Percentiles rank a stretch among this genome's conserved stretches.
These are phyloP conservation scores for Sylvicola cinctus DNA, from an alignment of 2,888 invertebrate species.

Conservation along the genomic window DNA sequence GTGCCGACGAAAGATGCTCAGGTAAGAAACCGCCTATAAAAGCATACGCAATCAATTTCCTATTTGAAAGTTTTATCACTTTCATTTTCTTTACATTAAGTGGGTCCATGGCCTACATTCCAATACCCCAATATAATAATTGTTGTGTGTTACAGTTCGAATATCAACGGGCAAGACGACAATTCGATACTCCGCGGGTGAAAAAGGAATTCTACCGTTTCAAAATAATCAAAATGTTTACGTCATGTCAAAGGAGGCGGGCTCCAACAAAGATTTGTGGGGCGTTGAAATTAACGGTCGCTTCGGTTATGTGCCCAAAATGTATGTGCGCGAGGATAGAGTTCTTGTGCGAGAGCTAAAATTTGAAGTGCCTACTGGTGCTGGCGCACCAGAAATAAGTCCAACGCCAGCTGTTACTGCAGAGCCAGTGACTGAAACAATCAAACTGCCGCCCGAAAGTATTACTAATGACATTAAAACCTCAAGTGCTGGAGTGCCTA, in stretches of 20 bases:
- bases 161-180: conserved; percentile 40
- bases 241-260: conserved; percentile 52
- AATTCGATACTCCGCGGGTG: conserved; percentile 32
- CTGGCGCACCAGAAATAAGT: background rate
- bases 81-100: conserved; percentile 1
- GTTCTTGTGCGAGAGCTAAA: conserved; percentile 22
- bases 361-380: conserved; percentile 27
- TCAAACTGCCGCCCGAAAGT: too few relatives aligned
- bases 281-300: conserved; percentile 45
- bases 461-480: background rate
- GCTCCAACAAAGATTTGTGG: conserved; percentile 37
- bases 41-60: background rate
- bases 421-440: background rate
- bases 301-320: conserved; percentile 41
- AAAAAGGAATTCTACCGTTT: conserved; percentile 38
- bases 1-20: conserved; percentile 48
- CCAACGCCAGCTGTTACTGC: background rate
- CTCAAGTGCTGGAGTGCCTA: conserved; percentile 2
- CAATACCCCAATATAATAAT: conserved; percentile 1
- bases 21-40: conserved; percentile 27
- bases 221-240: conserved; percentile 31
- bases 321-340: conserved; percentile 37
- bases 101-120: background rate
- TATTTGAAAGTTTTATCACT: conserved; percentile 9
- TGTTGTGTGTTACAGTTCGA: conserved; percentile 27